Percentiles rank a stretch among this genome's conserved stretches.
These are phyloP conservation scores for Pollenia amentaria DNA, from an alignment of 2,888 invertebrate genomes.

Conservation along the genomic window DNA sequence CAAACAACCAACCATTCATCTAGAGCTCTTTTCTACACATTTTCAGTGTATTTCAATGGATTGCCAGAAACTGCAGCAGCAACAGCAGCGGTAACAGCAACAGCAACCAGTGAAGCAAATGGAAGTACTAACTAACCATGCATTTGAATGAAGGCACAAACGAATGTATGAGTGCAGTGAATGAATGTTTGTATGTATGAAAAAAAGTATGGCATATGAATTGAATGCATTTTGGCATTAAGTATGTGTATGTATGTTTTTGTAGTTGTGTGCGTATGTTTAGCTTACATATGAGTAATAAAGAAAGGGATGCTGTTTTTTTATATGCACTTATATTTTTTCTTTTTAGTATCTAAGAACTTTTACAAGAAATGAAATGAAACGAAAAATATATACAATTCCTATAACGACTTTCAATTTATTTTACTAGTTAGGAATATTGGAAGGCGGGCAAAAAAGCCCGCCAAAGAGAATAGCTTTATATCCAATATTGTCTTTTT, in stretches of 20 bases:
- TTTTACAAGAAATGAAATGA: slow-evolving; percentile 60
- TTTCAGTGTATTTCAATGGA: slow-evolving; percentile 41
- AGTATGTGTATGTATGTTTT: slow-evolving; percentile 1
- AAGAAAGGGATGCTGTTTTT: slow-evolving; percentile 30
- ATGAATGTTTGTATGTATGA: not conserved
- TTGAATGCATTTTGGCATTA: slow-evolving; percentile 47
- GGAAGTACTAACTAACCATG: slow-evolving; percentile 70
- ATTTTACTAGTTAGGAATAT: not conserved
- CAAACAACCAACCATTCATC: slow-evolving; percentile 45
- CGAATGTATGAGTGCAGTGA: not conserved
- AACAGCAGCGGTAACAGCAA: slow-evolving; percentile 46
- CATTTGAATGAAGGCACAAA: slow-evolving; percentile 42
- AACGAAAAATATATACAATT: slow-evolving; percentile 55
- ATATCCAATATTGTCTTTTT: too few relatives aligned
- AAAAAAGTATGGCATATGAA: slow-evolving; percentile 38
- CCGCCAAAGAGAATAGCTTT: too few relatives aligned
- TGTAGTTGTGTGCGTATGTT: not conserved
- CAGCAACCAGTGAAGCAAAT: slow-evolving; percentile 65
- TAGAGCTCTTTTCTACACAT: slow-evolving; percentile 38
- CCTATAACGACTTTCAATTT: slow-evolving; percentile 42
- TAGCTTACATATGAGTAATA: slow-evolving; percentile 25
- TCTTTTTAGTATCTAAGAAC: slow-evolving; percentile 13
- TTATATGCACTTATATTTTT: slow-evolving; percentile 17
- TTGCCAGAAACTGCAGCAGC: slow-evolving; percentile 63
- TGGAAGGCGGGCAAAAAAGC: not conserved